A percentile compares a stretch with the other conserved stretches of the same genome.
phyloP scores from a whole-genome alignment of 2,113 vertebrate genomes.

The Tenebrosternarchus preto region DNA sequence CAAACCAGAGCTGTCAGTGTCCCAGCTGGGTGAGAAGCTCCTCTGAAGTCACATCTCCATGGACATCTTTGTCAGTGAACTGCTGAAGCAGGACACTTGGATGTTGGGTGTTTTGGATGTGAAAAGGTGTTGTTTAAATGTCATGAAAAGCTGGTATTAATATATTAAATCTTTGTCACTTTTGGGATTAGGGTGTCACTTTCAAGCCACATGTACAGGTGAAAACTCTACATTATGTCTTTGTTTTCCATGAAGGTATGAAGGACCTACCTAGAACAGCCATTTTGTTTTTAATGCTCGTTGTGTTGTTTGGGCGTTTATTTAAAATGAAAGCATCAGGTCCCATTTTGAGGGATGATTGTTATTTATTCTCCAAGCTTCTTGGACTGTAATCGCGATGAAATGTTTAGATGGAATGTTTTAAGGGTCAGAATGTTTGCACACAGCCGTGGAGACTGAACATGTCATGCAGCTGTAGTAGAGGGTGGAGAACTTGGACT shows the following conservation, averaged over 20 bases:
- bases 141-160: slow-evolving; percentile 65
- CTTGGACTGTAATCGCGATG: slow-evolving; percentile 71
- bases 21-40: neutral
- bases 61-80: slow-evolving; percentile 14
- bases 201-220: slow-evolving; percentile 65
- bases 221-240: slow-evolving; percentile 57
- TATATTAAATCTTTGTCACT: slow-evolving; percentile 71
- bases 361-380: slow-evolving; percentile 75
- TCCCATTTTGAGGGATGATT: slow-evolving; percentile 61
- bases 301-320: slow-evolving; percentile 54
- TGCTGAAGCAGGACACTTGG: slow-evolving; percentile 12
- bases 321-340: slow-evolving; percentile 66
- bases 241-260: slow-evolving; percentile 59
- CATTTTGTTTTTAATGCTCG: slow-evolving; percentile 55
- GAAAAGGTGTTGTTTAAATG: slow-evolving; percentile 73
- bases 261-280: slow-evolving; percentile 75
- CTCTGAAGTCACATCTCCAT: neutral
- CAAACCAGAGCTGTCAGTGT: neutral
- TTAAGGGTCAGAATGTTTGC: slow-evolving; percentile 65
- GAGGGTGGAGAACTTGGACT: slow-evolving; percentile 69
- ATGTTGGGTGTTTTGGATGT: slow-evolving; percentile 7
- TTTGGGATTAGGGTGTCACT: slow-evolving; percentile 60
- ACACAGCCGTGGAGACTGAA: slow-evolving; percentile 52
- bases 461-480: slow-evolving; percentile 44
- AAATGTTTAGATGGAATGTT: slow-evolving; percentile 61